phyloP scores from a whole-genome alignment of 2,797 vertebrate species.

The Mareca strepera region DNA sequence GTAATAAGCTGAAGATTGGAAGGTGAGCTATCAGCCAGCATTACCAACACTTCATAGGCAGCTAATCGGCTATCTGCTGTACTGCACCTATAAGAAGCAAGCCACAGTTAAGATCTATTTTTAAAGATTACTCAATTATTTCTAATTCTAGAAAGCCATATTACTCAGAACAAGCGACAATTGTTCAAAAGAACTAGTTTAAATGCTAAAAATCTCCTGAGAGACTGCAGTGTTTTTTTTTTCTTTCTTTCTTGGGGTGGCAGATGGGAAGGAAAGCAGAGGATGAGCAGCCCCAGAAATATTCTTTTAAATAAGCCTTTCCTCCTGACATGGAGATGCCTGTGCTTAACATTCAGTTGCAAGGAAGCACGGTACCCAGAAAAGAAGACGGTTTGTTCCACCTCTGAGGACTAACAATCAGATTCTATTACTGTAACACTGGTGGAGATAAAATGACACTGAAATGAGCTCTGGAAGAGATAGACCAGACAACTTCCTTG shows the following conservation, averaged over 20 bases:
- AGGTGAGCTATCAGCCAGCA: slow-evolving; percentile 95
- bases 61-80: slow-evolving; percentile 95
- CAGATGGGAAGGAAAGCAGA: background rate
- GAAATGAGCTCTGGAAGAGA: background rate
- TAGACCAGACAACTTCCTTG: background rate
- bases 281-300: background rate
- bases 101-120: slow-evolving; percentile 2
- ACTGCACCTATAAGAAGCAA: slow-evolving; percentile 89
- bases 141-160: slow-evolving; percentile 9
- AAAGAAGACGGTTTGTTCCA: background rate
- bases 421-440: background rate
- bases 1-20: slow-evolving; percentile 94
- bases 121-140: slow-evolving; percentile 8
- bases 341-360: background rate
- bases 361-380: background rate
- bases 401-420: background rate
- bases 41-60: slow-evolving; percentile 97
- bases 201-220: background rate
- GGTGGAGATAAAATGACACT: background rate
- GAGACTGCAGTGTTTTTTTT: background rate
- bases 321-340: background rate
- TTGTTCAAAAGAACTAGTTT: background rate
- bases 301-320: background rate
- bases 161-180: slow-evolving; percentile 12
- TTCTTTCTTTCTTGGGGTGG: background rate